Percentiles rank a stretch among this genome's conserved stretches.
These are phyloP conservation scores for Druon quercuslanigerum DNA, from an alignment of 1,140 invertebrate genomes.

Conservation along the genomic window DNA sequence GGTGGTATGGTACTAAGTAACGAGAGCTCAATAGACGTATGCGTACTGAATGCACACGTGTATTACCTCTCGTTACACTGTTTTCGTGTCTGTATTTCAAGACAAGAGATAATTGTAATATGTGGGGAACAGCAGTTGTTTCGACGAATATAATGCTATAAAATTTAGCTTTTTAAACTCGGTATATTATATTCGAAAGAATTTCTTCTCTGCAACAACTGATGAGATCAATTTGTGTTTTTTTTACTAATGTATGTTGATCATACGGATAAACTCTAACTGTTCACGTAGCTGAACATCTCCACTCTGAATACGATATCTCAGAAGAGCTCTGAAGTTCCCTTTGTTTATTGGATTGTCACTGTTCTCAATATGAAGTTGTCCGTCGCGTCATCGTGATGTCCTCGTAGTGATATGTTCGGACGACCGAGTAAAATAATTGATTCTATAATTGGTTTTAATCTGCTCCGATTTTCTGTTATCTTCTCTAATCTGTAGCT, in stretches of 20 bases:
- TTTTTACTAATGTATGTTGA: conserved; percentile 56
- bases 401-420: conserved; percentile 52
- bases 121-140: too few relatives aligned
- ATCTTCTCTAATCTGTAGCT: conserved; percentile 36
- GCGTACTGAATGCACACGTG: too few relatives aligned
- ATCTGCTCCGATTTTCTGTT: conserved; percentile 49
- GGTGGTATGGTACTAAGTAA: too few relatives aligned
- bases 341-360: conserved; percentile 47
- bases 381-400: conserved; percentile 53
- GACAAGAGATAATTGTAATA: too few relatives aligned
- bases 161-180: too few relatives aligned
- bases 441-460: conserved; percentile 46
- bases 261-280: conserved; percentile 40
- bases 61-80: too few relatives aligned
- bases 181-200: too few relatives aligned
- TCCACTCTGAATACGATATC: conserved; percentile 45
- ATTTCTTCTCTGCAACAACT: too few relatives aligned
- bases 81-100: too few relatives aligned
- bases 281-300: conserved; percentile 51
- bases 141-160: too few relatives aligned
- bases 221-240: conserved; percentile 58
- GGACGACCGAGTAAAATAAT: conserved; percentile 51
- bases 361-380: conserved; percentile 12
- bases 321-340: conserved; percentile 53
- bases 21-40: too few relatives aligned